Conservation (phyloP, 2,888 invertebrate genomes). For the Pantelozetes paolii region DNA sequence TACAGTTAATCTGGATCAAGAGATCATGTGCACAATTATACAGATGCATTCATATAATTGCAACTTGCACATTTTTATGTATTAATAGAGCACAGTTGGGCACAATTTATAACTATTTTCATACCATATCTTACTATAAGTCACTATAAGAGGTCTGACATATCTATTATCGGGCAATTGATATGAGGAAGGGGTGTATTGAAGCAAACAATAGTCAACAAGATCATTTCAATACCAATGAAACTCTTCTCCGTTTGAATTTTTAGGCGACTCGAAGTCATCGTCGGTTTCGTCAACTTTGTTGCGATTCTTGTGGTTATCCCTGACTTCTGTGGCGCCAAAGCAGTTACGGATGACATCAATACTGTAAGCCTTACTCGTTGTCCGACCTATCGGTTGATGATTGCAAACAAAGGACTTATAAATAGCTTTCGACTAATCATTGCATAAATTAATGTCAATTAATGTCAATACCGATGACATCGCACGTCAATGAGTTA, state of each 20-base stretch:
- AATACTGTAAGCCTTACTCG: constrained; percentile 40
- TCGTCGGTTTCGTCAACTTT: constrained; percentile 29
- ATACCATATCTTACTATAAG: too few relatives aligned
- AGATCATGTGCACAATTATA: too few relatives aligned
- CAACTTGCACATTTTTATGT: too few relatives aligned
- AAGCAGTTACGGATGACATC: constrained; percentile 42
- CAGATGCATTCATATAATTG: too few relatives aligned
- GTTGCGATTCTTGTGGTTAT: constrained; percentile 26
- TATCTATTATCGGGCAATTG: too few relatives aligned
- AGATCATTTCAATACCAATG: constrained; percentile 39
- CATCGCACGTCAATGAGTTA: constrained; percentile 36
- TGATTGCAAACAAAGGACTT: background rate
- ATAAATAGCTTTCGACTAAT: background rate
- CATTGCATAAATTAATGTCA: constrained; percentile 1
- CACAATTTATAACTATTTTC: too few relatives aligned
- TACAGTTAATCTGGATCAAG: too few relatives aligned
- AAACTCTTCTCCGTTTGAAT: constrained; percentile 31
- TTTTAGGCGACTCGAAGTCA: constrained; percentile 33
- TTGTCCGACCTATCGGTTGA: constrained; percentile 33
- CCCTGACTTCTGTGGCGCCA: constrained; percentile 42
- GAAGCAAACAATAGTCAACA: too few relatives aligned
- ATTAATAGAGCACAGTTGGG: too few relatives aligned
- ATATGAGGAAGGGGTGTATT: too few relatives aligned
- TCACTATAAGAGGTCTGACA: too few relatives aligned
- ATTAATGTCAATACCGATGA: constrained; percentile 38